Evolutionary conservation across 2,888 invertebrate genomes (phyloP).

Genomic region (Oxytorus armatus): DNA sequence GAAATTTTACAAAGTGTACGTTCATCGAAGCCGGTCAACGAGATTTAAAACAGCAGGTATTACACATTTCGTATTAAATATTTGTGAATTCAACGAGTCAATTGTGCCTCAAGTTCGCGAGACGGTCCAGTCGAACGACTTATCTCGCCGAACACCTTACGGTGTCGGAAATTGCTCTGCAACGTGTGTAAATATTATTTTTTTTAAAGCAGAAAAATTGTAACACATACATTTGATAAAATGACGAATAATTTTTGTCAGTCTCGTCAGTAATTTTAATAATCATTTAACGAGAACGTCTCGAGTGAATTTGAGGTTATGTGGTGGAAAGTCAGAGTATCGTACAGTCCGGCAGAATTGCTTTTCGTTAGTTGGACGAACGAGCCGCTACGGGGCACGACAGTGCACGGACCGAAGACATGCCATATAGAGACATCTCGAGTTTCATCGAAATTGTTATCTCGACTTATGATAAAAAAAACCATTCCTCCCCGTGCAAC

Average conservation of each 20-base stretch:
- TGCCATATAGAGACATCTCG: conserved; percentile 60
- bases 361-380: conserved; percentile 49
- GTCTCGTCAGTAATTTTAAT: conserved; percentile 18
- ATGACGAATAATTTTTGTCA: background rate
- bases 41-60: conserved; percentile 64
- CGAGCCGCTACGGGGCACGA: conserved; percentile 69
- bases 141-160: conserved; percentile 35
- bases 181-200: background rate
- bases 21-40: conserved; percentile 59
- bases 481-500: too few relatives aligned
- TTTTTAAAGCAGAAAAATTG: background rate
- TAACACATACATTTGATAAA: background rate
- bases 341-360: conserved; percentile 46
- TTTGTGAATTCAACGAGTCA: background rate
- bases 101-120: background rate
- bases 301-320: conserved; percentile 55
- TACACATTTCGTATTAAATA: conserved; percentile 14
- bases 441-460: conserved; percentile 18
- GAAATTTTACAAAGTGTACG: conserved; percentile 57
- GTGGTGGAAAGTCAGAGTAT: conserved; percentile 44
- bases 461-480: conserved; percentile 22
- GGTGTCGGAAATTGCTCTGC: conserved; percentile 21
- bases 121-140: background rate
- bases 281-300: conserved; percentile 49
- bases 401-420: conserved; percentile 45